Conservation (phyloP, 2,888 invertebrate genomes). For the Adela reaumurella region DNA sequence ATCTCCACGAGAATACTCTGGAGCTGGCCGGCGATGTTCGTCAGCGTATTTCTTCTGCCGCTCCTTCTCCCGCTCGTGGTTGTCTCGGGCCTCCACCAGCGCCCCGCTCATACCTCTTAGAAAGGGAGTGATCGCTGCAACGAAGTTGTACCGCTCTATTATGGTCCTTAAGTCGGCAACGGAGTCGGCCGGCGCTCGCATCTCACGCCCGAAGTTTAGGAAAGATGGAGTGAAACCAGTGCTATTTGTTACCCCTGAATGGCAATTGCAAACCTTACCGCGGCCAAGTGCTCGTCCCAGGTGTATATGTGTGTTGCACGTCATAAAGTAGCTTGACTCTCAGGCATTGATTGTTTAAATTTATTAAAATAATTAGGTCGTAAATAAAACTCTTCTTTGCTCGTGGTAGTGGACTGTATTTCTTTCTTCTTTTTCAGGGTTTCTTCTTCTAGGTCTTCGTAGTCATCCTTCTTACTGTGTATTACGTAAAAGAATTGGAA, state of each 20-base stretch:
- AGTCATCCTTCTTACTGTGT: no score
- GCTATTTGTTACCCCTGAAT: slow-evolving; percentile 4
- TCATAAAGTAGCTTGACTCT: no score
- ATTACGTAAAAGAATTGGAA: no score
- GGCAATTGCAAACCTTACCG: slow-evolving; percentile 12
- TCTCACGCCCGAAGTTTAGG: slow-evolving; percentile 12
- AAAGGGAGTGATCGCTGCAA: slow-evolving; percentile 10
- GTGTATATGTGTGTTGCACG: no score
- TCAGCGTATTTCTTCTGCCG: background rate
- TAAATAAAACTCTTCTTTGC: no score
- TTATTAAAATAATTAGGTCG: no score
- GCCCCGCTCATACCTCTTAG: no score
- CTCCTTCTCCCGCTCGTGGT: background rate
- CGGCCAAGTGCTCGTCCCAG: slow-evolving; percentile 9
- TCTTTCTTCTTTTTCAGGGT: no score
- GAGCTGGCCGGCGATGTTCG: background rate
- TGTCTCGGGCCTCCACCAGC: no score
- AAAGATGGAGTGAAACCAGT: slow-evolving; percentile 10
- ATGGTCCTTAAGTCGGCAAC: slow-evolving; percentile 2
- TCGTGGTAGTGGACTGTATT: no score
- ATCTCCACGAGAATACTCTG: background rate
- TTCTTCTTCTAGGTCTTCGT: no score
- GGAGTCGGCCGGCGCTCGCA: slow-evolving; percentile 8
- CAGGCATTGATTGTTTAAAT: no score
- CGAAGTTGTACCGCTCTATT: background rate